phyloP scores from a whole-genome alignment of 2,888 invertebrate genomes.

The Pterostichus madidus region DNA sequence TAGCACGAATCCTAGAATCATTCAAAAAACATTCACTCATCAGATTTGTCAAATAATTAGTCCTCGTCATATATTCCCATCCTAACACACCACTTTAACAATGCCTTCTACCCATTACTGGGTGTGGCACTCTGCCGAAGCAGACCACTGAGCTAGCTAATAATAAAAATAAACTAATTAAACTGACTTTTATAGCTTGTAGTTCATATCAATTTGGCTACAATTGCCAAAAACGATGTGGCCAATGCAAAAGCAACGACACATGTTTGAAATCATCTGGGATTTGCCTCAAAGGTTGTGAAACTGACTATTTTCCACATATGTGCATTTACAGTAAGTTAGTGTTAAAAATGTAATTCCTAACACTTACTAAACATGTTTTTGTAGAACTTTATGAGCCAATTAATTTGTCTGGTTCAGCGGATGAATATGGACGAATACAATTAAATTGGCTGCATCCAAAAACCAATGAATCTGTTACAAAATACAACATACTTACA shows the following conservation, averaged over 20 bases:
- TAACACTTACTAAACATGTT: neutral
- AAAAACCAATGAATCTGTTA: neutral
- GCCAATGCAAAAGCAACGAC: slow-evolving; percentile 68
- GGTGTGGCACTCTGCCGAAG: no score
- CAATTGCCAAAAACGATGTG: slow-evolving; percentile 70
- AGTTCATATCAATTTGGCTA: slow-evolving; percentile 70
- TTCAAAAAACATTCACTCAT: no score
- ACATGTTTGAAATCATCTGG: slow-evolving; percentile 31
- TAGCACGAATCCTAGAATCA: no score
- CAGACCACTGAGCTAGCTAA: no score
- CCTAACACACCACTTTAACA: no score
- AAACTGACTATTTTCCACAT: slow-evolving; percentile 51
- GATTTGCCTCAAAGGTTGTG: slow-evolving; percentile 37
- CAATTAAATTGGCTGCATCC: neutral
- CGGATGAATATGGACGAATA: neutral
- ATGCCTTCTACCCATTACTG: no score
- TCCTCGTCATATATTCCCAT: no score
- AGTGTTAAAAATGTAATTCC: neutral
- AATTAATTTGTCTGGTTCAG: neutral
- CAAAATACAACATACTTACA: neutral
- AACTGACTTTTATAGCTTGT: slow-evolving; percentile 68
- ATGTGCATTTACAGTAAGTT: neutral
- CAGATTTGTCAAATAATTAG: no score
- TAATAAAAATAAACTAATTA: no score
- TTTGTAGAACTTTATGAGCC: neutral